Base-by-base conservation (phyloP, 2,888 invertebrate species). In the Serrognathus titanus region DNA sequence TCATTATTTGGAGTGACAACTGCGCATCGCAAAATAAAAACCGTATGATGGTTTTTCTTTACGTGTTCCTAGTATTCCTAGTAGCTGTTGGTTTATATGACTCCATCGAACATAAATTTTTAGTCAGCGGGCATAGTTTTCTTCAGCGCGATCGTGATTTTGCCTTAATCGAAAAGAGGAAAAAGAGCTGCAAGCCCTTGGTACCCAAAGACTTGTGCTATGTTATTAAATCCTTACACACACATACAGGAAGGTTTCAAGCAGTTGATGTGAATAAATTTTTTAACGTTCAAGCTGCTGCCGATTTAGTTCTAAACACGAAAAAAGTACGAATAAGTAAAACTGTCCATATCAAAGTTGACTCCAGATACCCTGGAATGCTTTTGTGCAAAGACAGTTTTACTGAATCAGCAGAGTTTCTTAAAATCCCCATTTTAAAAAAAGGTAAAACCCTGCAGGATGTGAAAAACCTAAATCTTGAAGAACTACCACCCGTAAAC, bases 121-220 rank as follows among this genome's bases (percentile, higher is more conserved):
- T 16, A 24, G 60, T 63, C 39, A 56, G 54, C 53, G 58, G 64
- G 45, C 61, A 66, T 51, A 60, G 59, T 24, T 66, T 55, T 41
- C 51, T 63, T 49, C 57, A 51, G 45, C 62, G 63, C 45, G 62
- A 61, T 54, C 40, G 61, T 31, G 61, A 65, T 52, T 64, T 63
- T 40, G 60, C 57, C 35, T 41, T 59, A 38, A 65, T 63, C 35
- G 60, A 65, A 57, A 65, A 61, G 45, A 52, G 62, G 55, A 63
- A 60, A 46, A 36, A 55, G 12, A 58, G 39, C 39, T 55, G 52
- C 37, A 24, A 41, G 48, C 52, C 51, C 36, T 60, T 63, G 56
- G 56, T 62, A 50, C 60, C 58, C 46, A 53, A 51, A 16, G 16
- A 16, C 16, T 16, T 16, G 16, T 2, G 16, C 16, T 13, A 58